These are phyloP conservation scores for Hyalella azteca DNA, from an alignment of 2,888 invertebrate species.

Conservation along the genomic window DNA sequence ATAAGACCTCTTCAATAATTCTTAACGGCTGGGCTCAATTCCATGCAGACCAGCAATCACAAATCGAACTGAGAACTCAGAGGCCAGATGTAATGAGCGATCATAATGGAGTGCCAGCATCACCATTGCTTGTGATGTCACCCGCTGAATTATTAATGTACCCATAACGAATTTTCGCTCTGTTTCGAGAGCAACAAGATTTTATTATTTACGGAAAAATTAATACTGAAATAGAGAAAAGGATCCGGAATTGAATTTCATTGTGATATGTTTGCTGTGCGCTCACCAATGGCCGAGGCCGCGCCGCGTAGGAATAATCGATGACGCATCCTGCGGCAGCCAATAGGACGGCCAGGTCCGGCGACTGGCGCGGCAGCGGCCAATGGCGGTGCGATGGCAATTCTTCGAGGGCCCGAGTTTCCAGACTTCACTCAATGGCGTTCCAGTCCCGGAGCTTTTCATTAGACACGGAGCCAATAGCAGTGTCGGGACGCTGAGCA, in stretches of 20 bases:
- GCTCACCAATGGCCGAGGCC: not conserved
- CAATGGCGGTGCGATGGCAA: not conserved
- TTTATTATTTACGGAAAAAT: not conserved
- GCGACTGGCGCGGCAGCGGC: not conserved
- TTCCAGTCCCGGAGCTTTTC: not conserved
- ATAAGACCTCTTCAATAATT: too few relatives aligned
- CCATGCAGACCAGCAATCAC: too few relatives aligned
- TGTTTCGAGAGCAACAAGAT: too few relatives aligned
- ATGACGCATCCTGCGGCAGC: not conserved
- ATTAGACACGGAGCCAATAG: not conserved
- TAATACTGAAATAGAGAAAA: not conserved
- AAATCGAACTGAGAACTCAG: too few relatives aligned
- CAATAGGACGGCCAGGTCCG: not conserved
- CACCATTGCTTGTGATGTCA: too few relatives aligned
- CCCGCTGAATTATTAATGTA: too few relatives aligned
- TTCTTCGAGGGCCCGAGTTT: too few relatives aligned
- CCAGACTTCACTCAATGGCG: not conserved
- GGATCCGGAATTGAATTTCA: not conserved
- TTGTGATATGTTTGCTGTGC: not conserved
- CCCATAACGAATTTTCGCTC: too few relatives aligned
- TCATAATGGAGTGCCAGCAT: too few relatives aligned
- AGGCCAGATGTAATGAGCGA: too few relatives aligned
- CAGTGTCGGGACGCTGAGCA: not conserved
- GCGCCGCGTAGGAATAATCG: not conserved
- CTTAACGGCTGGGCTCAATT: too few relatives aligned